Evolutionary conservation across 2,113 vertebrate genomes (phyloP), one percentile per base, ranked within the genome.

Genomic region (human): DNA sequence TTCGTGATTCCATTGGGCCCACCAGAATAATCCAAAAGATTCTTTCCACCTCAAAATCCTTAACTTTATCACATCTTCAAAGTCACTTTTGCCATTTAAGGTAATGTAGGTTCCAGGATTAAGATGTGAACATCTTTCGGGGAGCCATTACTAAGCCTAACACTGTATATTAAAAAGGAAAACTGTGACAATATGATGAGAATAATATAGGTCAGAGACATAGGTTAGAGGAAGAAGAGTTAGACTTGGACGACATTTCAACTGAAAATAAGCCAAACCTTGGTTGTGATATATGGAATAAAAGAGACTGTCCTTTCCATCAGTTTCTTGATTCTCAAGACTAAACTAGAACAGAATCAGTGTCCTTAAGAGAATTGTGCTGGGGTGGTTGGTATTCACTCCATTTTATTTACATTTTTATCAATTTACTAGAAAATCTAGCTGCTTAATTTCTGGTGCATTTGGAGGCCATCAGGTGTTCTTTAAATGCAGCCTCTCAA

Each of bases 401-500:
- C 57, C 48, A 73, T 73, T 82, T 82, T 66, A 64, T 78, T 85
- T 85, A 79, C 84, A 61, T 96, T 95, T 93, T 84, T 93, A 70
- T 92, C 87, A 93, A 35, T 68, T 30, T 94, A 90, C 85, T 87
- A 94, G 93, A 97, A 96, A 97, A 97, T 94, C 38, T 66, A 76
- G 70, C 75, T 55, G 86, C 80, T 96, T 95, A 90, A 95, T 96
- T 97, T 94, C 78, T 76, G 57, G 70, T 97, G 40, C 57, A 96
- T 96, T 95, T 96, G 64, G 73, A 97, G 64, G 52, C 92, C 96
- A 97, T 96, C 92, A 96, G 94, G 89, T 97, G 55, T 97, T 94
- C 86, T 97, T 97, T 96, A 96, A 97, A 96, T 93, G 66, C 95
- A 97, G 72, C 87, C 84, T 97, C 92, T 98, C 94, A 95, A 94